Evolutionary conservation across 2,888 invertebrate genomes (phyloP).

Genomic region (Philaethria dido): DNA sequence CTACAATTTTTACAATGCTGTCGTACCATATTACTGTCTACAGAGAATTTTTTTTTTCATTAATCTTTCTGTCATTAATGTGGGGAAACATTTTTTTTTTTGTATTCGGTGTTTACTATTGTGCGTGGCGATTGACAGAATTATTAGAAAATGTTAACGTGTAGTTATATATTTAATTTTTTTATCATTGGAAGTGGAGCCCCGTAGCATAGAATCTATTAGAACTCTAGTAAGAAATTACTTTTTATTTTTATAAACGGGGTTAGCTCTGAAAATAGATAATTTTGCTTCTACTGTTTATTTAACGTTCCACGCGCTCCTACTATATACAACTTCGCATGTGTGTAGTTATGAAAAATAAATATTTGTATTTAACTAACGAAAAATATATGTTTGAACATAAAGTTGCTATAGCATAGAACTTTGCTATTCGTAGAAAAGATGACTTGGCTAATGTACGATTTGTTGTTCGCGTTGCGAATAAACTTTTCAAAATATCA

Average conservation of each 20-base stretch:
- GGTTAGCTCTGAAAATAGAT: neutral
- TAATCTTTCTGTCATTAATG: too few species aligned
- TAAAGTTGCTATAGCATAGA: neutral
- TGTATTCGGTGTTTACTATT: too few species aligned
- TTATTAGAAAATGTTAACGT: too few species aligned
- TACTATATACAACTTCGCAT: neutral
- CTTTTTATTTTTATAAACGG: too few species aligned
- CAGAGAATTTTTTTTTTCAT: too few species aligned
- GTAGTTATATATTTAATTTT: too few species aligned
- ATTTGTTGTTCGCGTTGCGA: neutral
- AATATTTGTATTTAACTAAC: neutral
- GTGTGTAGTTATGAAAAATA: neutral
- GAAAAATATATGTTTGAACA: neutral
- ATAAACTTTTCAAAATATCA: neutral
- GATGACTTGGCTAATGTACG: neutral
- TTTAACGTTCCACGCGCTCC: neutral
- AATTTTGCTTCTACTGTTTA: neutral
- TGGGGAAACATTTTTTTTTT: too few species aligned
- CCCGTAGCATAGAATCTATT: too few species aligned
- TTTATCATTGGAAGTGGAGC: too few species aligned
- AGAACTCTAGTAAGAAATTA: too few species aligned
- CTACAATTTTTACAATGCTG: neutral
- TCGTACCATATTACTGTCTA: neutral
- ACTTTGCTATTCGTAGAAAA: neutral
- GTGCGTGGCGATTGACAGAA: too few species aligned